Evolutionary conservation across 2,888 invertebrate genomes (phyloP), one percentile per base, ranked within the genome.

Genomic region (Bembecia ichneumoniformis): DNA sequence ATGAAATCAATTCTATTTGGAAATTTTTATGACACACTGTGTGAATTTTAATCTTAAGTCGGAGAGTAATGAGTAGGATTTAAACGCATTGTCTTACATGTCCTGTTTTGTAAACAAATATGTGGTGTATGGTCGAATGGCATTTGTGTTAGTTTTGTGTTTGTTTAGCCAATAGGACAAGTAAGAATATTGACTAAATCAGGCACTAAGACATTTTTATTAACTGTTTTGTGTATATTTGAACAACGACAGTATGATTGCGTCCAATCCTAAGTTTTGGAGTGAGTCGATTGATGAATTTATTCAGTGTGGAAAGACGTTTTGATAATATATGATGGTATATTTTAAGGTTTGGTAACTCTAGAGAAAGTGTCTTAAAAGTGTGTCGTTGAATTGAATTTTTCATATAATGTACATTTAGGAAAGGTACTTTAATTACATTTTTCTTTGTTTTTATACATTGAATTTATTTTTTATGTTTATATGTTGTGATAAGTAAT

Each of bases 291-390:
- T 28, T 9, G 28, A 28, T 28, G 28, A 28, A 7, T 28, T 28
- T 28, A 28, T 28, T 1, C 20, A 28, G 20, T 7, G 20, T 28
- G 20, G 28, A 28, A 9, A 28, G 7, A 28, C 0, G 28, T 28
- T 28, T 28, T 28, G 28, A 28, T 28, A 28, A 9, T 5, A 28
- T 28, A 9, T 28, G 28, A 28, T 28, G 28, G 28, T 28, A 28
- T 28, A 28, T 28, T 28, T 5, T 28, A 28, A 9, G 28, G 9
- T 28, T 28, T 28, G 40, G 40, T 40, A 40, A 14, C 48, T 48
- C 47, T 52, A 52, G 48, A 47, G 50, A 48, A 46, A 52, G 50
- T 43, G 50, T 49, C 49, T 49, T 46, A 49, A 46, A 28, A 36
- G 52, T 50, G 47, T 46, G 50, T 48, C 35, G 46, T 40, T 50